Evolutionary conservation across 2,888 invertebrate species (phyloP), one percentile per base, ranked within the genome.

Genomic region (Bibio marci): DNA sequence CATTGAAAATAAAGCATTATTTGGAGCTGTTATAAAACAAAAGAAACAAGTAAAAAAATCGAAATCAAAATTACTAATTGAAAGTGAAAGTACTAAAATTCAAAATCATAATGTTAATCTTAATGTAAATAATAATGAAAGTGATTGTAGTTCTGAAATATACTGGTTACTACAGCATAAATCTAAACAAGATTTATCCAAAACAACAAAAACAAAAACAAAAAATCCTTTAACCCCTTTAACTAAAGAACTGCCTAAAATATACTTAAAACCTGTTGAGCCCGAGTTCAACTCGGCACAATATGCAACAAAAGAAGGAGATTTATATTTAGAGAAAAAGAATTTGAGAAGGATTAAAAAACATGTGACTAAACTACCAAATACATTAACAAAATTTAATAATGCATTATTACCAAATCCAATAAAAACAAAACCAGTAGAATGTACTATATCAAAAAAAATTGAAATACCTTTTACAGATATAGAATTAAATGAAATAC

Each of bases 161-260:
- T 47, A 42, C 22, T 47, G 47, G 47, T 18, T 43, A 6, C n/a
- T 38, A 15, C 31, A 42, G 4, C 34, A 44, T 13, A 26, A 26
- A 3, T 14, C 30, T 13, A 22, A 37, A 27, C 18, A 28, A 28
- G 28, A 35, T 28, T 18, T 27, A 12, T 15, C 10, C 37, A 35
- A 22, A 31, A n/a, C 28, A 11, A 39, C n/a, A 35, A 38, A 27
- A 33, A 11, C 26, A 18, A 38, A 8, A 13, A 28, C 7, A 44
- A 43, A 7, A 28, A 28, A 28, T 13, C 26, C 26, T 26, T 26
- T 10, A 10, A 26, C 26, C 10, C 10, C 10, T 25, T 13, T 33
- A 28, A 30, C 34, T 2, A 41, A 34, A n/a, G 14, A 13, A 22
- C 18, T 28, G 4, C 3, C 33, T 5, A 12, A 8, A 31, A n/a